Percentiles rank a stretch among this genome's conserved stretches.
Conservation (phyloP, 2,888 invertebrate species). For the Brenthis daphne region DNA sequence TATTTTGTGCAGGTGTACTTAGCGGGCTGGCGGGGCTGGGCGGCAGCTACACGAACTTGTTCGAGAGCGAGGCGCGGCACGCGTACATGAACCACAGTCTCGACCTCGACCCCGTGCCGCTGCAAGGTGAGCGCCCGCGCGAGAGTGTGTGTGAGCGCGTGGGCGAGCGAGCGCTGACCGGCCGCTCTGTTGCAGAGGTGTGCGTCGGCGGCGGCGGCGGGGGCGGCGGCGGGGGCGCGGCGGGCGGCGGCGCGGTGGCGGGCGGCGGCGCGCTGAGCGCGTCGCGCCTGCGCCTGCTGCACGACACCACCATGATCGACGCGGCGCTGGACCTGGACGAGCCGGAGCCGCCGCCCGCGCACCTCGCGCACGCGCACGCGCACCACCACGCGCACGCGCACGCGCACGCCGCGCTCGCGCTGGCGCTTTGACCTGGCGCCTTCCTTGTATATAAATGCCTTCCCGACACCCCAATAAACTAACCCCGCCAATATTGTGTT, state of each 20-base stretch:
- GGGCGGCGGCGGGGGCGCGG: slow-evolving; percentile 44
- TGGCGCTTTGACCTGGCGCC: slow-evolving; percentile 36
- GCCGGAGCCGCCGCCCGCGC: slow-evolving; percentile 80
- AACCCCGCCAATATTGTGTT: slow-evolving; percentile 20
- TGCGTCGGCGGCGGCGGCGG: slow-evolving; percentile 49
- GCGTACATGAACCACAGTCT: slow-evolving; percentile 81
- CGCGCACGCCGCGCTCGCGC: slow-evolving; percentile 39
- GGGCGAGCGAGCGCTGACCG: slow-evolving; percentile 42
- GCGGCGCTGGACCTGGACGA: slow-evolving; percentile 94
- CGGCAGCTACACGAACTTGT: slow-evolving; percentile 56
- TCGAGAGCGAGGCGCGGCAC: slow-evolving; percentile 54
- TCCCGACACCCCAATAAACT: slow-evolving; percentile 33
- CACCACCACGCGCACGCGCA: slow-evolving; percentile 20
- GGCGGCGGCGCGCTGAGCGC: slow-evolving; percentile 80
- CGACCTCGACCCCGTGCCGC: slow-evolving; percentile 76
- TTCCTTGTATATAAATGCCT: slow-evolving; percentile 24
- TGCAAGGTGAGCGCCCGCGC: slow-evolving; percentile 47
- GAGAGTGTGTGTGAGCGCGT: slow-evolving; percentile 38
- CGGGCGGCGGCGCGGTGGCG: slow-evolving; percentile 56
- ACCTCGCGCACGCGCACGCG: slow-evolving; percentile 32
- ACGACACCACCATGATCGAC: slow-evolving; percentile 95
- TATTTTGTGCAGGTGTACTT: background rate
- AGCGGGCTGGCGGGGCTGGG: slow-evolving; percentile 24
- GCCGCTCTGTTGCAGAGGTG: slow-evolving; percentile 41
- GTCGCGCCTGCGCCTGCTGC: slow-evolving; percentile 88